These are phyloP conservation scores for Anser brachyrhynchus DNA, from an alignment of 2,113 vertebrate species.

Conservation along the genomic window DNA sequence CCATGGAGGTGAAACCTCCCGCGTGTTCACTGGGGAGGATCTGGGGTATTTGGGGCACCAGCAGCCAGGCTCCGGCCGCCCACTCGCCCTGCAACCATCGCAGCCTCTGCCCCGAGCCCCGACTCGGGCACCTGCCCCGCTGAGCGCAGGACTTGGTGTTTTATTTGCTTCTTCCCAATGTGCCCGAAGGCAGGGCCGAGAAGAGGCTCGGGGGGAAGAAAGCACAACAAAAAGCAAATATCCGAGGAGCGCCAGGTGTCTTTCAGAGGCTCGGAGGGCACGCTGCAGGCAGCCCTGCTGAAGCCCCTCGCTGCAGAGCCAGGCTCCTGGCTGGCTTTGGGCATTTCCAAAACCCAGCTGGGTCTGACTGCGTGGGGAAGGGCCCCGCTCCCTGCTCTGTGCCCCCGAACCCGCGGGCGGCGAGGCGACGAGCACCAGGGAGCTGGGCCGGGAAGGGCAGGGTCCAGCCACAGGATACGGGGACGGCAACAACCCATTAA, in stretches of 20 bases:
- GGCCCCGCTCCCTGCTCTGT: neutral
- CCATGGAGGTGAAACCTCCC: neutral
- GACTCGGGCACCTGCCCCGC: neutral
- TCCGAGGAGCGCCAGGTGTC: neutral
- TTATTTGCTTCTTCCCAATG: neutral
- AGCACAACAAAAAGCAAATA: neutral
- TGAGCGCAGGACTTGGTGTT: neutral
- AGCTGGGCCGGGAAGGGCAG: neutral
- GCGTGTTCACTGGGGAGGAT: too few relatives aligned
- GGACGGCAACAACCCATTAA: conserved; percentile 5
- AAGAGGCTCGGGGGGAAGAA: neutral
- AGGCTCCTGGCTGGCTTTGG: neutral
- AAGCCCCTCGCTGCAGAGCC: fast-evolving
- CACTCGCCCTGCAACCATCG: neutral
- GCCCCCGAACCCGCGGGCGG: neutral
- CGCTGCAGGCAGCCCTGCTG: neutral
- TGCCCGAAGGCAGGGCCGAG: neutral
- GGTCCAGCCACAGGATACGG: conserved; percentile 22
- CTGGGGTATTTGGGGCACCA: neutral
- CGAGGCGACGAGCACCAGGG: neutral
- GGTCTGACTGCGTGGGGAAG: neutral
- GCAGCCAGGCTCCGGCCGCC: neutral
- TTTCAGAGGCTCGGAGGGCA: neutral
- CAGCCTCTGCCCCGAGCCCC: neutral
- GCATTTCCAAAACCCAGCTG: neutral